Evolutionary conservation across 2,888 invertebrate genomes (phyloP), one percentile per base, ranked within the genome.

Genomic region (Clostera curtula): DNA sequence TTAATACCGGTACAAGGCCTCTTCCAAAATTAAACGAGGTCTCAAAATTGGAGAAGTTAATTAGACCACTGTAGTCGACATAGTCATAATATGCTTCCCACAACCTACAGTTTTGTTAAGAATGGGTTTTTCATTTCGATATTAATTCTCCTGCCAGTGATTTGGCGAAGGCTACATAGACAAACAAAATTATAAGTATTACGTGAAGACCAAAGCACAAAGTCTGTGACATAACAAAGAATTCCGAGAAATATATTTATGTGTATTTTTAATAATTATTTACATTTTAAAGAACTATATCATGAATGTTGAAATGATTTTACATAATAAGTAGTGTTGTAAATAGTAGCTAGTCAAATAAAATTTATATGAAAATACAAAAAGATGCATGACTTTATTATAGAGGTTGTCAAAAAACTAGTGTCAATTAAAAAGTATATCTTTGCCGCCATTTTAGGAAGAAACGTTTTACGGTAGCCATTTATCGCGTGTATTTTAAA

Each of bases 151-250:
- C 23, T 9, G n/a, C 1, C 7, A 15, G 9, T 23, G 15, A 15
- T 4, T 5, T 11, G 41, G 41, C 45, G 32, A 25, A 24, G 37
- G 49, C 29, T 31, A 19, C 19, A 12, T 27, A 19, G 12, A 22
- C 16, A 17, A 16, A 16, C 16, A 8, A 19, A 22, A 8, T 8
- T 19, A 16, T 7, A 22, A 17, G 18, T 25, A 32, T 19, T 26
- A 40, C 27, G 33, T 38, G 25, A 34, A 27, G 31, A 49, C 50
- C 52, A 56, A 56, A 56, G 64, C 64, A 56, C 63, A 64, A 64
- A 51, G 30, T 49, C 31, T 34, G 38, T 33, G 22, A 13, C 13
- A 11, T n/a, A n/a, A n/a, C 21, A 19, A 19, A 19, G 8, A 16
- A 11, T 8, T 16, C 2, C 5, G n/a, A 20, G 5, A 20, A 7